Conservation (phyloP, 2,888 invertebrate species). For the Drosophila cognata region DNA sequence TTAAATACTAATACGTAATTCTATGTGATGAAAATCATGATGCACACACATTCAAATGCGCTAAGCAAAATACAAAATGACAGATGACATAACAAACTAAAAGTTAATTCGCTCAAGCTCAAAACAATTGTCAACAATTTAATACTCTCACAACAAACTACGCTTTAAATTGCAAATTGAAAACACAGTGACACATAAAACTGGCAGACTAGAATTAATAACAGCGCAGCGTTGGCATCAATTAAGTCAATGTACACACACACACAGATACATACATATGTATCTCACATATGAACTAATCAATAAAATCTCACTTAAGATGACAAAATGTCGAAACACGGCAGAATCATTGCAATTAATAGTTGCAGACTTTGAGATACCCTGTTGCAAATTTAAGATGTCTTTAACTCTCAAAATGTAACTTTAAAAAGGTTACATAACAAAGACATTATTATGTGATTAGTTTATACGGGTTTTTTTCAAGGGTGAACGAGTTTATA, state of each 20-base stretch:
- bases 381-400: background rate
- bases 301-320: constrained; percentile 79
- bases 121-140: constrained; percentile 81
- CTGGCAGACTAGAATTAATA: constrained; percentile 57
- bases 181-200: constrained; percentile 50
- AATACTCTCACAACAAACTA: constrained; percentile 49
- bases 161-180: constrained; percentile 64
- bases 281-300: constrained; percentile 65
- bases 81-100: constrained; percentile 72
- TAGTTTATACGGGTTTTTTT: background rate
- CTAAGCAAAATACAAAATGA: constrained; percentile 47
- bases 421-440: background rate
- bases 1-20: constrained; percentile 18
- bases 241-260: constrained; percentile 66
- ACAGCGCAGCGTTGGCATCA: constrained; percentile 70
- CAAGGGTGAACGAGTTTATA: background rate
- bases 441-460: background rate
- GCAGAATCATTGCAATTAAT: background rate
- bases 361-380: background rate
- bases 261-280: background rate
- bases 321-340: constrained; percentile 59
- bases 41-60: constrained; percentile 15
- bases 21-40: constrained; percentile 16
- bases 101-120: constrained; percentile 76
- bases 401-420: background rate